phyloP scores from a whole-genome alignment of 1,140 invertebrate genomes.

The Heliconius hewitsoni region DNA sequence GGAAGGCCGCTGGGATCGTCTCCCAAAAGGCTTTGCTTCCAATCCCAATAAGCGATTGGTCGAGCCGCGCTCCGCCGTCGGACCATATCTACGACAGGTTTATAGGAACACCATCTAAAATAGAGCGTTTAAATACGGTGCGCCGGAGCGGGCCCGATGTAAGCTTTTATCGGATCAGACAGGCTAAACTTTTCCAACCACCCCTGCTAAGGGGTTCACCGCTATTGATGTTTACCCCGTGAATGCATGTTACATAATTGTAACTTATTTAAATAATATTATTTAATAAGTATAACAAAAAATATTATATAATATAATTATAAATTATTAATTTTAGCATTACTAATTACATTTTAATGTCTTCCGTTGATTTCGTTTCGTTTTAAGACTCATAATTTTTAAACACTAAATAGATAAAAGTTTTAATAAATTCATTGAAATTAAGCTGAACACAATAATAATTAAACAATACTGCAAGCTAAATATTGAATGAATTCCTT shows the following conservation, averaged over 20 bases:
- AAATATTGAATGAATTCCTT: not conserved
- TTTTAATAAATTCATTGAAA: no score
- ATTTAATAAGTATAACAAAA: not conserved
- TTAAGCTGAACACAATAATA: no score
- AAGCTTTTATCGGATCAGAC: constrained; percentile 66
- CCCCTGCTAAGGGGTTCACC: constrained; percentile 27
- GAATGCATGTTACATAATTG: constrained; percentile 12
- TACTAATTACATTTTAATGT: no score
- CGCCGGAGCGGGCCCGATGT: constrained; percentile 34
- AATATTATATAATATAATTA: no score
- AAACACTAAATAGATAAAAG: no score
- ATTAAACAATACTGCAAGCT: no score
- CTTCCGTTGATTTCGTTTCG: no score
- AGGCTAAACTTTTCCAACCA: constrained; percentile 45
- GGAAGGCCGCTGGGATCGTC: constrained; percentile 44
- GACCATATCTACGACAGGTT: constrained; percentile 39
- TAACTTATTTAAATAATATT: not conserved
- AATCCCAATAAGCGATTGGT: constrained; percentile 63
- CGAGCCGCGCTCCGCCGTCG: constrained; percentile 35
- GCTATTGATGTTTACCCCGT: constrained; percentile 38
- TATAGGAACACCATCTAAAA: constrained; percentile 45
- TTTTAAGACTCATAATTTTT: no score
- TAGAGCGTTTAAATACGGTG: constrained; percentile 54
- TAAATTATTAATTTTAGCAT: no score
- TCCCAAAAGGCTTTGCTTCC: constrained; percentile 50